Evolutionary conservation across 1,140 invertebrate species (phyloP), one percentile per base, ranked within the genome.

Genomic region (Leucophenga varia): DNA sequence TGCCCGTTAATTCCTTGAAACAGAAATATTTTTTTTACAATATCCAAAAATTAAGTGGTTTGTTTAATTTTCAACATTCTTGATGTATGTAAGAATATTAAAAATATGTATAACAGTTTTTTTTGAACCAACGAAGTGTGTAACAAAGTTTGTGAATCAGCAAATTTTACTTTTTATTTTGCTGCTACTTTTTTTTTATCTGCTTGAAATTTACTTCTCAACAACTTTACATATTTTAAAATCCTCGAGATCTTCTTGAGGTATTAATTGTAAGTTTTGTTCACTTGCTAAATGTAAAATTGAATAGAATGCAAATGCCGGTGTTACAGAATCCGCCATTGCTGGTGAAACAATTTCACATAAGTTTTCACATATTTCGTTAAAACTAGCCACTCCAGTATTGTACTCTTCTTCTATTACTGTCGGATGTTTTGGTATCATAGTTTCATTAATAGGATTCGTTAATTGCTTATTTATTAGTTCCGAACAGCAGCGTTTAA

Each of bases 261-360:
- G 46, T 32, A 52, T 46, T 28, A 56, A 28, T 5, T 46, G 47
- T 21, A 52, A 47, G 36, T 53, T 49, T 41, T 84, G 81, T 65
- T 89, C 87, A 75, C 88, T 89, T 16, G 84, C 83, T 43, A 89
- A 72, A 79, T 89, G 86, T 3, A 90, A 72, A 6, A 89, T 61
- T 17, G 85, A 84, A 31, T 85, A 82, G 73, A 88, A 86, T 4
- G 83, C 82, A 19, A 88, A 79, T 2, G 84, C 81, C 30, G 81
- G 79, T 48, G 82, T 86, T 34, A 89, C 68, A 55, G 86, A 81
- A 41, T 81, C 79, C 9, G 73, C 65, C 71, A 82, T 84, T 36
- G 69, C 71, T 52, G 77, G 74, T 1, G 78, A 76, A 8, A 88
- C 53, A 13, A 75, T 59, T n/a, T 69, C 61, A 3, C 83, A 83